phyloP scores from a whole-genome alignment of 2,888 invertebrate species.

The Volucella inanis region DNA sequence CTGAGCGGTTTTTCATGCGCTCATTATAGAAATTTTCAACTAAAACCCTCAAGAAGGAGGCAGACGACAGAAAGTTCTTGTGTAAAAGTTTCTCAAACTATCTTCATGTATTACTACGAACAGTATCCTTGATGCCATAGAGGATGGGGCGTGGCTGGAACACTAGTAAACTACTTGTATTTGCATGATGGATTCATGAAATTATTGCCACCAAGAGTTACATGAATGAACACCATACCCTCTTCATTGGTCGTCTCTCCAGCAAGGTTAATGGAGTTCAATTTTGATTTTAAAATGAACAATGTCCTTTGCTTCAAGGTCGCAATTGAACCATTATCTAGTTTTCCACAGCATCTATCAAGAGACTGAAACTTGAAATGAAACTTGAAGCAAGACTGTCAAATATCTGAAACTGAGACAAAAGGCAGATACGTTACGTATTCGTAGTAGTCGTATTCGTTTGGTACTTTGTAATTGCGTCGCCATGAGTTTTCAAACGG shows the following conservation, averaged over 20 bases:
- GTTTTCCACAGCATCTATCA: constrained; percentile 19
- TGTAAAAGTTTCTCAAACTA: constrained; percentile 39
- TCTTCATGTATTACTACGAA: not conserved
- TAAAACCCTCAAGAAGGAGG: constrained; percentile 2
- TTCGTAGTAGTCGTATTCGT: too few relatives aligned
- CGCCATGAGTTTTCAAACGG: constrained; percentile 8
- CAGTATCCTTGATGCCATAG: not conserved
- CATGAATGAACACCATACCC: not conserved
- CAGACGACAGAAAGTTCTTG: constrained; percentile 9
- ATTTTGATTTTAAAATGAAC: constrained; percentile 23
- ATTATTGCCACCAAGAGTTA: constrained; percentile 34
- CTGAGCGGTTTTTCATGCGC: constrained; percentile 48
- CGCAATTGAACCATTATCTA: constrained; percentile 19
- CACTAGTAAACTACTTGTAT: not conserved
- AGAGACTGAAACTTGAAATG: not conserved
- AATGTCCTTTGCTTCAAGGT: constrained; percentile 37
- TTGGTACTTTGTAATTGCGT: not conserved
- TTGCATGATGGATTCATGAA: constrained; percentile 37
- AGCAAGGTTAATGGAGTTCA: not conserved
- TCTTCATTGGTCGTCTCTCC: too few relatives aligned
- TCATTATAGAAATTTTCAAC: constrained; percentile 53
- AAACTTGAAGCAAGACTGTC: too few relatives aligned
- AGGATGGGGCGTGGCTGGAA: not conserved
- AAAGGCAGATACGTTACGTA: too few relatives aligned
- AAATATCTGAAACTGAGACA: too few relatives aligned